Base-by-base conservation (phyloP, 2,888 invertebrate species). In the Drosophila monieri region DNA sequence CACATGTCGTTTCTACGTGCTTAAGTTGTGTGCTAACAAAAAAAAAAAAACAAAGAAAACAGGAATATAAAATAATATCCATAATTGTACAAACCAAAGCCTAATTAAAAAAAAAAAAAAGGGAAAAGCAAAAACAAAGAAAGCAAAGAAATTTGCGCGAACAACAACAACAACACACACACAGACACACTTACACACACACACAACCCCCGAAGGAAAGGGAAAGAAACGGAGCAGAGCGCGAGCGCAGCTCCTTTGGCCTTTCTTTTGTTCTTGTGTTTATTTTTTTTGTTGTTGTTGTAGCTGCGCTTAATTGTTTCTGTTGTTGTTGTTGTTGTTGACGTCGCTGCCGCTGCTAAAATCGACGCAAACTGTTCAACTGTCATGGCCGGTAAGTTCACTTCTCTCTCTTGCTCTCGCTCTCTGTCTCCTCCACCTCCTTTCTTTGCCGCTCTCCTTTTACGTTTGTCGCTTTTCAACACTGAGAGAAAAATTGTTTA, bases 371-470 rank as follows among this genome's bases (percentile, higher is more conserved):
- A 90, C 90, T 89, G 90, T 90, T 90, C 90, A 89, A 94, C 93
- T 95, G 95, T 94, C 94, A 95, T 95, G 95, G 95, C 95, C 95
- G 95, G 95, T 95, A 95, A 95, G 95, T 80, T 75, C 59, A 62
- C 53, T 49, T 62, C 53, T 60, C 47, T 49, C 41, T 8, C 15
- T 15, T 37, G 0, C 55, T 49, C 53, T 51, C 43, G 44, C 64
- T 56, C 37, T 47, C 30, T 65, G 44, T 47, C 27, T 27, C 9
- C 27, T 27, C 27, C 30, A 32, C 25, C 39, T 66, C 43, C 43
- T 14, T 47, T 37, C 12, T 44, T 27, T 47, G 37, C n/a, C n/a
- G 15, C 21, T 39, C 9, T 32, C 35, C 21, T 37, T 25, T 15
- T 23, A 0, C 30, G 47, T 61, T 54, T 61, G 61, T 39, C 53